phyloP scores from a whole-genome alignment of 2,113 vertebrate species.

The Microcebus tavaratra region DNA sequence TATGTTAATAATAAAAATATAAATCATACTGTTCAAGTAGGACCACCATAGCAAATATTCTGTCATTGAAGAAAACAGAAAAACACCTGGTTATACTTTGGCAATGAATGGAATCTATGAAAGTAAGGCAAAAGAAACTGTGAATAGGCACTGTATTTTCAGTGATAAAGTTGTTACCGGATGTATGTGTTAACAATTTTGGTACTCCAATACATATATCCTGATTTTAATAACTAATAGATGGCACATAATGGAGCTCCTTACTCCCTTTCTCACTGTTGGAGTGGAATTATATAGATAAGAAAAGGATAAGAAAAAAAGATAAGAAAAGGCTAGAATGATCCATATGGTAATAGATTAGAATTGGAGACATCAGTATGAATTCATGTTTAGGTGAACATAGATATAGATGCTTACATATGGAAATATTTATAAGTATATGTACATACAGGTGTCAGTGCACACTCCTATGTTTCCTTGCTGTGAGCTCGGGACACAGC shows the following conservation, averaged over 20 bases:
- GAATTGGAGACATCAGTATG: background rate
- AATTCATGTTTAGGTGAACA: background rate
- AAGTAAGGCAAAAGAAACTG: background rate
- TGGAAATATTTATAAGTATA: background rate
- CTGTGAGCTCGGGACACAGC: background rate
- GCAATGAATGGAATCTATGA: background rate
- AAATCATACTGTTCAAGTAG: background rate
- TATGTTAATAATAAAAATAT: background rate
- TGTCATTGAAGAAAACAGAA: background rate
- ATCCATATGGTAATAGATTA: background rate
- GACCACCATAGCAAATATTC: background rate
- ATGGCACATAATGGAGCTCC: background rate
- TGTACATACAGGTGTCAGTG: too few relatives aligned
- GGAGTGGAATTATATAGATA: background rate
- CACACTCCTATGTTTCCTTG: background rate
- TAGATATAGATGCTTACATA: background rate
- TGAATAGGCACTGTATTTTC: background rate
- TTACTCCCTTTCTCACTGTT: background rate
- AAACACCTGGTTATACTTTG: background rate
- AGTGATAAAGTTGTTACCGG: background rate
- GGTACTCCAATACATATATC: too few relatives aligned
- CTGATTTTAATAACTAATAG: background rate
- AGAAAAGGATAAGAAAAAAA: too few relatives aligned
- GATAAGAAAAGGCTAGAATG: too few relatives aligned
- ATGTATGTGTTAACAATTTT: background rate